Percentiles rank a stretch among this genome's conserved stretches.
Conservation (phyloP, 35 echinoderm and acorn worm genomes). For the Amphiura filiformis region DNA sequence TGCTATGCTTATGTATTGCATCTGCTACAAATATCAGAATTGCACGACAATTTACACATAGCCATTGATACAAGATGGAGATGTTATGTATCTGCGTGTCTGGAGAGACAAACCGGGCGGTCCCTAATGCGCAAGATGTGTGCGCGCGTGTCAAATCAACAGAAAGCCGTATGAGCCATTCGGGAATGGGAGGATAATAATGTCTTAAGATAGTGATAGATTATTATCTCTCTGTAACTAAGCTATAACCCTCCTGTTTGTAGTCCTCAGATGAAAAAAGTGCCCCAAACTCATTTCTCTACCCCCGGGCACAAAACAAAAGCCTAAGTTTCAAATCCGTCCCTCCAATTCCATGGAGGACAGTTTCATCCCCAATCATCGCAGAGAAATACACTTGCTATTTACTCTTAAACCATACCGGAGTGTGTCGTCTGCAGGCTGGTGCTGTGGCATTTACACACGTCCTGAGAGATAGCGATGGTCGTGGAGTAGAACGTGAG, state of each 20-base stretch:
- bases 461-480: too few relatives aligned
- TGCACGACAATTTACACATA: too few relatives aligned
- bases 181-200: background rate
- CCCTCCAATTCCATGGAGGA: background rate
- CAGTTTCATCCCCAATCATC: background rate
- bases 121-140: conserved; percentile 1
- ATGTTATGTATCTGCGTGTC: too few relatives aligned
- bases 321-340: background rate
- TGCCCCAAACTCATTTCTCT: background rate
- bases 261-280: background rate
- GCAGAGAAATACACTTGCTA: conserved; percentile 3
- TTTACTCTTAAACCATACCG: background rate
- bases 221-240: background rate
- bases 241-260: background rate
- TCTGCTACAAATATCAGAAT: too few relatives aligned
- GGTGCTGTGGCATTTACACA: too few relatives aligned
- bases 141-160: background rate
- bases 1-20: too few relatives aligned
- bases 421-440: too few relatives aligned
- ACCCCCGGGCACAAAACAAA: background rate
- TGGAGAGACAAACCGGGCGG: background rate
- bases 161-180: background rate
- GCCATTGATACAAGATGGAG: too few relatives aligned
- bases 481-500: too few relatives aligned
- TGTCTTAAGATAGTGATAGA: background rate